These are phyloP conservation scores for Phragmatobia fuliginosa DNA, from an alignment of 2,888 invertebrate species.

Conservation along the genomic window DNA sequence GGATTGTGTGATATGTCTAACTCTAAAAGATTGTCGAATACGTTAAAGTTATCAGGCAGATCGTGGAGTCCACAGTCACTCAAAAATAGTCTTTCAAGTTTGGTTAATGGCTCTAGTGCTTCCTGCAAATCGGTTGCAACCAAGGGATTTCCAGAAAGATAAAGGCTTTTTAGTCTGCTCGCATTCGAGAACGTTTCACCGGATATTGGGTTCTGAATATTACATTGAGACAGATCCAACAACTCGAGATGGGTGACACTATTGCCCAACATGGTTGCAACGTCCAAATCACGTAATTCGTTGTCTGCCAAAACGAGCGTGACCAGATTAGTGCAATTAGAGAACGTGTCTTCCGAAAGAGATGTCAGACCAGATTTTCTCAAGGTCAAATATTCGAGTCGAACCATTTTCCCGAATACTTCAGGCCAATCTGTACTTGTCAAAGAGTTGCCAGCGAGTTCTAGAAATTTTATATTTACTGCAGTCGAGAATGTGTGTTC, in stretches of 20 bases:
- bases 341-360: slow-evolving; percentile 88
- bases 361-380: slow-evolving; percentile 87
- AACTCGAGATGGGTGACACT: slow-evolving; percentile 89
- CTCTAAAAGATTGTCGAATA: slow-evolving; percentile 88
- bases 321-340: slow-evolving; percentile 88
- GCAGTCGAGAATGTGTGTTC: slow-evolving; percentile 86
- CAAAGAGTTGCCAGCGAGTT: slow-evolving; percentile 87
- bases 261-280: slow-evolving; percentile 88
- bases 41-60: slow-evolving; percentile 89
- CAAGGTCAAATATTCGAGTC: slow-evolving; percentile 89
- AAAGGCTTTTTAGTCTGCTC: slow-evolving; percentile 88
- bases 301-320: slow-evolving; percentile 89
- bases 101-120: slow-evolving; percentile 88
- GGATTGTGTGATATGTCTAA: slow-evolving; percentile 91
- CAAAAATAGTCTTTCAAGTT: slow-evolving; percentile 88
- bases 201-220: slow-evolving; percentile 88
- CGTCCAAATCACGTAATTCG: slow-evolving; percentile 88
- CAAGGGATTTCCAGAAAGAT: slow-evolving; percentile 89
- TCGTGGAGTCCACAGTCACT: slow-evolving; percentile 89
- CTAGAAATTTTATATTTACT: slow-evolving; percentile 88
- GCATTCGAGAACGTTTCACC: slow-evolving; percentile 90
- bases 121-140: slow-evolving; percentile 89
- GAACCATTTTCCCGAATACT: slow-evolving; percentile 86
- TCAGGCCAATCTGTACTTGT: slow-evolving; percentile 87
- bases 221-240: slow-evolving; percentile 90